Base-by-base conservation (phyloP, 1,140 invertebrate species). In the Magallana gigas region DNA sequence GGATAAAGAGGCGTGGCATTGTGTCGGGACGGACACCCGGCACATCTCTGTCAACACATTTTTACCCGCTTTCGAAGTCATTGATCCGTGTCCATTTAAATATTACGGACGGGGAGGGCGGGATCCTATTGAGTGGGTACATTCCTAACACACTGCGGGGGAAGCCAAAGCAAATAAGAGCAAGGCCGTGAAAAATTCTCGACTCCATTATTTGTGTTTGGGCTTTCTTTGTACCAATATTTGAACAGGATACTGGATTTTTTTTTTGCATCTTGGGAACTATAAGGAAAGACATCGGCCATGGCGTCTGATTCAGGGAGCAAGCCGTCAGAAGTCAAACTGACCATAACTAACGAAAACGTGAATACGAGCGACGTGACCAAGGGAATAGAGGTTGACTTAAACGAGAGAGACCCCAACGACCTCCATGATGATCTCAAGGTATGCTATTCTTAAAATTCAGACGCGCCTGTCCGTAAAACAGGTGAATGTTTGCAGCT, bases 321-420 rank as follows among this genome's bases (percentile, higher is more conserved):
- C 18, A 29, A 76, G 29, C 36, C 68, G 23, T 76, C 68, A 4
- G 68, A 76, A 36, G 68, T 76, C 8, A 76, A 76, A 29, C 23
- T 76, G 23, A 76, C 68, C 68, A 76, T 76, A 12, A 29, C 23
- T 12, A 76, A 76, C 36, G 68, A 76, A 76, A 76, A 76, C 23
- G 68, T 76, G 18, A 76, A 76, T 36, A 29, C 68, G 3, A 36
- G 14, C 5, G 68, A 76, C 11, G 68, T 76, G 11, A 76, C 68
- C 2, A 29, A 36, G 3, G 68, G 68, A 9, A 23, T 29, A 3
- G 68, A 76, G 36, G 36, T 76, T 29, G 68, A 76, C 68, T 11
- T 76, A 12, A 18, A 76, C 29, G 68, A 76, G 23, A 8, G 68
- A 12, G 68, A 76, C 23, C 68, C 68, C 7, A 76, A 76, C 68